These are phyloP conservation scores for Chymomyza procnemis DNA, from an alignment of 2,888 invertebrate species.

Conservation along the genomic window DNA sequence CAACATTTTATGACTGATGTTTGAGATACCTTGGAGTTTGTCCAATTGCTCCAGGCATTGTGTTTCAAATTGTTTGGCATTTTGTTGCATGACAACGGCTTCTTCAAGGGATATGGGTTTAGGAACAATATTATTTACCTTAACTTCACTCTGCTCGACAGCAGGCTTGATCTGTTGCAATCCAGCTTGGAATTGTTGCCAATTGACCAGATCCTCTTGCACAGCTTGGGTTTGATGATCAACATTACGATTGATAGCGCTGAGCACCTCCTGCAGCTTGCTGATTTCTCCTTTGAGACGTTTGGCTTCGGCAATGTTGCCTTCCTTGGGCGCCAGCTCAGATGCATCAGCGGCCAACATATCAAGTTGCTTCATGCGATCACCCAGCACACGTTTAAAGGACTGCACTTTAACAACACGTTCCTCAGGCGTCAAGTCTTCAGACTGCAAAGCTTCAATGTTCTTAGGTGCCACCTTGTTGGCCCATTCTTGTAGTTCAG, in stretches of 20 bases:
- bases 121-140: conserved; percentile 81
- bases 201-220: conserved; percentile 88
- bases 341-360: conserved; percentile 87
- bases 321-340: conserved; percentile 84
- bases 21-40: conserved; percentile 86
- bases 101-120: conserved; percentile 89
- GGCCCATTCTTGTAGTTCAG: conserved; percentile 89
- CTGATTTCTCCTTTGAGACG: conserved; percentile 87
- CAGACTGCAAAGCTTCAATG: conserved; percentile 86
- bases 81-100: conserved; percentile 87
- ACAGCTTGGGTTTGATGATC: conserved; percentile 87
- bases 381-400: conserved; percentile 86
- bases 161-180: conserved; percentile 91
- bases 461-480: conserved; percentile 87
- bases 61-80: conserved; percentile 85
- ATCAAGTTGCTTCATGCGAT: conserved; percentile 86
- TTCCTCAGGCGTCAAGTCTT: conserved; percentile 90
- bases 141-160: conserved; percentile 92
- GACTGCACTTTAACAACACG: conserved; percentile 87
- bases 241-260: conserved; percentile 86
- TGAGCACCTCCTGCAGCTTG: conserved; percentile 86
- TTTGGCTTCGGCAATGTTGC: conserved; percentile 85
- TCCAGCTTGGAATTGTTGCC: conserved; percentile 90
- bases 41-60: conserved; percentile 88
- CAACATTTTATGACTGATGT: conserved; percentile 86